Base-by-base conservation (phyloP, 1,140 invertebrate species). In the Notospermus geniculatus region DNA sequence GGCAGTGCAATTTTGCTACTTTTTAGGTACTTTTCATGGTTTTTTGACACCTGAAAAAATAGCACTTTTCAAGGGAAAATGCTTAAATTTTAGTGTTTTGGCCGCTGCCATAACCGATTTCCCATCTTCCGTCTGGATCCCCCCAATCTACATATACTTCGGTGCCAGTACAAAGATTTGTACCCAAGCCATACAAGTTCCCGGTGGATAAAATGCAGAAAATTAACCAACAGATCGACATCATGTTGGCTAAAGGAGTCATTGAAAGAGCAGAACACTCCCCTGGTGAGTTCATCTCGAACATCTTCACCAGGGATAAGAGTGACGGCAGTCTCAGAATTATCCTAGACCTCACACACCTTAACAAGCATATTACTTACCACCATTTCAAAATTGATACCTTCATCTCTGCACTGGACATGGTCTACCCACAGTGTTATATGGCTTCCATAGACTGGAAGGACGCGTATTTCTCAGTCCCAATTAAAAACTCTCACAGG, bases 311-410 rank as follows among this genome's bases (percentile, higher is more conserved):
- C 4, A 5, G 46, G 19, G 19, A 19, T 9, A 50, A 50, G 25
- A 50, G n/a, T 7, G 32, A 36, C 15, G 46, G 46, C 9, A n/a
- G 19, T 4, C 4, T 23, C 25, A 19, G 46, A 50, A 27, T 50
- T n/a, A 50, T 50, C n/a, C n/a, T 50, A n/a, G 25, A 50, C n/a
- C 25, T 50, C 19, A 50, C n/a, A n/a, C 4, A 50, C 4, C n/a
- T 50, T 5, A 50, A 50, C n/a, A 50, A 50, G n/a, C n/a, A 9
- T n/a, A 19, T 50, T 9, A 4, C 4, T 7, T 50, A 50, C 46
- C 46, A 50, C 25, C 46, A 50, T 27, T 50, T 50, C n/a, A 50
- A 50, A n/a, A 50, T 50, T 5, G 46, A 50, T 27, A 50, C 46
- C n/a, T n/a, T 50, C 25, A 36, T 7, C 4, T 7, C 32, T 36